phyloP scores from a whole-genome alignment of 2,888 invertebrate species.

The Nemoura dubitans region DNA sequence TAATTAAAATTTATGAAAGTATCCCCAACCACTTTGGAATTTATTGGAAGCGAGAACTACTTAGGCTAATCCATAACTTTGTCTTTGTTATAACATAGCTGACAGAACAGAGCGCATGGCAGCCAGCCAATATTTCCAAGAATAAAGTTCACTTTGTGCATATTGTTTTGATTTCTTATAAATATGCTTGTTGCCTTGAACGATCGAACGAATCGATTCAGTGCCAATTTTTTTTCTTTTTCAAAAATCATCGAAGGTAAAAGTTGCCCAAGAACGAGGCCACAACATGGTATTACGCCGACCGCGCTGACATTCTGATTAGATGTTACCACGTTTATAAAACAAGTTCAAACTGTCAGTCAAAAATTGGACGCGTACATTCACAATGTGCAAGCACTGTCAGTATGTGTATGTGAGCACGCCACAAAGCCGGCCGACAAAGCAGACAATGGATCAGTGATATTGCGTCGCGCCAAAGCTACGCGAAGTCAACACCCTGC shows the following conservation, averaged over 20 bases:
- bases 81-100: neutral
- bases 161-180: neutral
- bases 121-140: neutral
- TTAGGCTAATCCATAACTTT: conserved; percentile 2
- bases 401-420: neutral
- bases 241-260: conserved; percentile 42
- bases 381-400: neutral
- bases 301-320: neutral
- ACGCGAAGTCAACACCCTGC: neutral
- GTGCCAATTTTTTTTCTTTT: conserved; percentile 38
- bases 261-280: conserved; percentile 45
- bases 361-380: neutral
- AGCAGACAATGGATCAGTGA: neutral
- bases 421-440: neutral
- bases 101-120: neutral
- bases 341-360: neutral
- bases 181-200: conserved; percentile 41
- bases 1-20: conserved; percentile 40
- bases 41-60: conserved; percentile 4
- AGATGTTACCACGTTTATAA: neutral
- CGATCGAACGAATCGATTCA: conserved; percentile 24
- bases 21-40: conserved; percentile 31
- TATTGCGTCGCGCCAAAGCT: neutral
- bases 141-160: neutral
- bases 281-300: conserved; percentile 13